These are phyloP conservation scores for rabbit (Oryctolagus cuniculus) DNA, from an alignment of 2,113 vertebrate genomes.

Conservation along the genomic window mOryCun1.1 NC_091432.1:140326501-140327000, in stretches of 20 bases:
- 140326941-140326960: no score
- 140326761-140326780: no score
- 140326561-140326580: neutral
- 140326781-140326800: neutral
- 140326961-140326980: no score
- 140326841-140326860: neutral
- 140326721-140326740: neutral
- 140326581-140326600: neutral
- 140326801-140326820: neutral
- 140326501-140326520: neutral
- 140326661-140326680: neutral
- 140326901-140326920: neutral
- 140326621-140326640: neutral
- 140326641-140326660: neutral
- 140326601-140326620: conserved; percentile 16
- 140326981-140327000: no score
- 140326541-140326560: neutral
- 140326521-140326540: neutral
- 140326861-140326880: neutral
- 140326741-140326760: no score
- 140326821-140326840: neutral
- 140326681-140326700: neutral
- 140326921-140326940: no score
- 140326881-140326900: neutral
- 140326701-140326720: neutral